Evolutionary conservation across 2,113 vertebrate species (phyloP), one percentile per base, ranked within the genome.

Genomic region (Falco punctatus): DNA sequence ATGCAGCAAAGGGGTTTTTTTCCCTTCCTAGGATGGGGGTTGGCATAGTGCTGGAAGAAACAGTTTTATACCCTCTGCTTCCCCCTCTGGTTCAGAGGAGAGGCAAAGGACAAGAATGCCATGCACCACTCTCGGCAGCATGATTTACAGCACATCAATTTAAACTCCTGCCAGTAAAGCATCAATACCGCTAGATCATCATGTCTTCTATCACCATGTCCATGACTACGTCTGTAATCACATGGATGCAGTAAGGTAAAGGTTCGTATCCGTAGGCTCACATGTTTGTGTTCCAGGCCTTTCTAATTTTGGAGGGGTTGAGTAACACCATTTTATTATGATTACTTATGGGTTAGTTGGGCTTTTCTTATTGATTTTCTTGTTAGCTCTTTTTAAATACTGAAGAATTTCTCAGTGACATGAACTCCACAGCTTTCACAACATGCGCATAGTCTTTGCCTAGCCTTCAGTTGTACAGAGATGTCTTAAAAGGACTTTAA

Each of bases 41-140:
- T 92, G 72, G 88, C 65, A 78, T 32, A 86, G 51, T 73, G 64
- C 46, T 90, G 52, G 59, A 87, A 96, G 82, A 79, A 95, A 83
- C 55, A 81, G 86, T 84, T 94, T 95, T 90, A 91, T 46, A 83
- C 79, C 90, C 81, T 95, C 92, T 95, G 90, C 75, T 96, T 95
- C 67, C 26, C 67, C 9, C 92, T 81, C 55, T 92, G 86, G 80
- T 93, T 96, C 75, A 88, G 82, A 92, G 80, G 71, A 95, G 64
- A 90, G 55, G 88, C 71, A 90, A 90, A 95, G 86, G 88, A 96
- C 90, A 90, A 73, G 79, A 80, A 58, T 73, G 48, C 51, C 72
- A 32, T 66, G 64, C n/a, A 88, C 82, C 28, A 35, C 48, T 81
- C 67, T 38, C 86, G 88, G 90, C 92, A 93, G 59, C 3, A 1